phyloP scores from a whole-genome alignment of 2,888 invertebrate species.

The Parasteatoda lunata region DNA sequence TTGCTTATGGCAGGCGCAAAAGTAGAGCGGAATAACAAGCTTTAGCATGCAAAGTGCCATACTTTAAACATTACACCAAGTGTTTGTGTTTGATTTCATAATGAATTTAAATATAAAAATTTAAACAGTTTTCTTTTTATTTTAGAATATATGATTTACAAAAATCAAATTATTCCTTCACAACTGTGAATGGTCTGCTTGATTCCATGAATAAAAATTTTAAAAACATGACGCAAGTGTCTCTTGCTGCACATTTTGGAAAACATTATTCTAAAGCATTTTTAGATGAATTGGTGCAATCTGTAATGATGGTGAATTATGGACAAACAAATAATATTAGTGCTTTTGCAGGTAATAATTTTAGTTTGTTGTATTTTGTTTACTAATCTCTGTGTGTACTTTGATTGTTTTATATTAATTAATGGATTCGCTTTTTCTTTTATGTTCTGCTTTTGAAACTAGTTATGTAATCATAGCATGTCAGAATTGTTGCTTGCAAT shows the following conservation, averaged over 20 bases:
- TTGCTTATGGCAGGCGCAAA: no score
- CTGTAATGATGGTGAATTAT: constrained; percentile 79
- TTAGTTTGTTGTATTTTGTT: constrained; percentile 74
- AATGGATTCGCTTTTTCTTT: no score
- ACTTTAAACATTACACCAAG: no score
- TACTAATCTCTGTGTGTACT: no score
- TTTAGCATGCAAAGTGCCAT: no score
- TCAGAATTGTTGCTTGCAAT: no score
- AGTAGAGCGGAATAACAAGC: no score
- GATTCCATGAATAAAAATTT: constrained; percentile 77
- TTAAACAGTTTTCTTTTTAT: constrained; percentile 69
- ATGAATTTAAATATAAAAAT: no score
- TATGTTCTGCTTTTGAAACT: no score
- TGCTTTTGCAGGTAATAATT: constrained; percentile 77
- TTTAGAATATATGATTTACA: constrained; percentile 79
- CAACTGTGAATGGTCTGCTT: constrained; percentile 77
- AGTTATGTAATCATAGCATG: no score
- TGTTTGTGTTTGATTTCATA: no score
- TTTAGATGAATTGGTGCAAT: constrained; percentile 78
- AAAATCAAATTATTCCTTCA: constrained; percentile 76
- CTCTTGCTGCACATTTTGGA: constrained; percentile 74
- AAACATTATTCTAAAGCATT: constrained; percentile 76
- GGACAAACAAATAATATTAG: constrained; percentile 78
- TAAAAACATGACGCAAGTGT: constrained; percentile 75
- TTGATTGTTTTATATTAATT: no score